These are phyloP conservation scores for Phorcus lineatus DNA, from an alignment of 2,888 invertebrate genomes.

Conservation along the genomic window DNA sequence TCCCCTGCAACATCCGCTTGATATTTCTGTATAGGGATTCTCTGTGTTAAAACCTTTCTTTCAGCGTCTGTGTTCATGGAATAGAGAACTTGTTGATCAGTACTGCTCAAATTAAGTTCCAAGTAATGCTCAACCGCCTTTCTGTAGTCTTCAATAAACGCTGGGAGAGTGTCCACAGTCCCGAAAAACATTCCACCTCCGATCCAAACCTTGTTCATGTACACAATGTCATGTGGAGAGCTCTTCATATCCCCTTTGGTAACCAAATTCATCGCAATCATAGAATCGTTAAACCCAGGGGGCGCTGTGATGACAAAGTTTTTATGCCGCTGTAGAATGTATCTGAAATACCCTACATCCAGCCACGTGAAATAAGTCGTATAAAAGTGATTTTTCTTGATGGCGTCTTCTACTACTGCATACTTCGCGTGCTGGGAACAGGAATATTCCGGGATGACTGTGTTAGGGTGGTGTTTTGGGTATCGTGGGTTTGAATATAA, in stretches of 20 bases:
- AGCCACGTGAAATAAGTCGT: constrained; percentile 52
- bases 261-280: constrained; percentile 23
- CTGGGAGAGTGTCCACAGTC: constrained; percentile 21
- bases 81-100: constrained; percentile 47
- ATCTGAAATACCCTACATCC: constrained; percentile 53
- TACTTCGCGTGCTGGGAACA: constrained; percentile 54
- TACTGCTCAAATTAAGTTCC: constrained; percentile 32
- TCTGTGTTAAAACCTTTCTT: not conserved
- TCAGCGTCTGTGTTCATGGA: constrained; percentile 16
- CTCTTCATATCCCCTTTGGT: not conserved
- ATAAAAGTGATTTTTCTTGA: constrained; percentile 36
- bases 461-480: constrained; percentile 54
- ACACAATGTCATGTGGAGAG: constrained; percentile 31
- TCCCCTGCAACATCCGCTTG: not conserved
- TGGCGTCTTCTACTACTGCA: constrained; percentile 42
- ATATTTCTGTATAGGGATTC: constrained; percentile 23
- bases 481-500: constrained; percentile 42
- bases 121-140: constrained; percentile 41
- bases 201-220: constrained; percentile 43
- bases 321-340: constrained; percentile 32
- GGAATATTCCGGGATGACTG: constrained; percentile 52
- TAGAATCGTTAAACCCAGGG: not conserved
- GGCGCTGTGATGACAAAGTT: constrained; percentile 30
- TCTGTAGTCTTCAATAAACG: constrained; percentile 36
- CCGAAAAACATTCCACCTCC: constrained; percentile 46